Evolutionary conservation across 2,797 vertebrate species (phyloP), one percentile per base, ranked within the genome.

Genomic region (Scarus forsteni): DNA sequence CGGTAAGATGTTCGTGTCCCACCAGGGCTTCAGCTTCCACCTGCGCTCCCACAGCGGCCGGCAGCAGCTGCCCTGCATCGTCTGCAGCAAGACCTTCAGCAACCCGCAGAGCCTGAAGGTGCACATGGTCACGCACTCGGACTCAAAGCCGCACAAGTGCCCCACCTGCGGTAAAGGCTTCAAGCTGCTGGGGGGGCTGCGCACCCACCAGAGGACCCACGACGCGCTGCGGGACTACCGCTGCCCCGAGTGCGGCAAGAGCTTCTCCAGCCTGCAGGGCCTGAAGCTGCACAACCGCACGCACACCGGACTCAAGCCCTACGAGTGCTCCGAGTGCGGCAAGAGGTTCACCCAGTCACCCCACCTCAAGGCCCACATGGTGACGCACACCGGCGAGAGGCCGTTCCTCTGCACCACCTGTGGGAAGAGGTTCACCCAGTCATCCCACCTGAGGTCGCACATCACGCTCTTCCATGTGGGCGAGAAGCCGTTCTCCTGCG

Each of bases 341-440:
- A 91, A 91, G 81, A 67, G 80, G 34, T 91, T 91, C 82, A 89
- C 84, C 0, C 90, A 90, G 81, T 84, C 83, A 0, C 86, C 87
- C 0, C 88, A 90, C 69, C 85, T 91, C 4, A 90, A 86, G 68
- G 43, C 90, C 0, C 90, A 91, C 77, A 82, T 82, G 81, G 87
- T 89, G 9, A 91, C 90, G 1, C 90, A 91, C 80, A 91, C 90
- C 0, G 90, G 90, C 0, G 90, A 89, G 79, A 66, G 88, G 0
- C 88, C 88, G 0, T 91, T 86, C 72, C 77, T 87, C 50, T 91
- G 90, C 79, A 80, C 78, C 60, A 87, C 83, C 52, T 91, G 90
- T 7, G 90, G 90, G 1, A 90, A 87, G 66, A 58, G 90, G 0
- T 91, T 91, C 72, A 91, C 88, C 0, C 90, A 91, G 80, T 90